Evolutionary conservation across 2,888 invertebrate genomes (phyloP), one percentile per base, ranked within the genome.

Genomic region (Odontocerum albicorne): DNA sequence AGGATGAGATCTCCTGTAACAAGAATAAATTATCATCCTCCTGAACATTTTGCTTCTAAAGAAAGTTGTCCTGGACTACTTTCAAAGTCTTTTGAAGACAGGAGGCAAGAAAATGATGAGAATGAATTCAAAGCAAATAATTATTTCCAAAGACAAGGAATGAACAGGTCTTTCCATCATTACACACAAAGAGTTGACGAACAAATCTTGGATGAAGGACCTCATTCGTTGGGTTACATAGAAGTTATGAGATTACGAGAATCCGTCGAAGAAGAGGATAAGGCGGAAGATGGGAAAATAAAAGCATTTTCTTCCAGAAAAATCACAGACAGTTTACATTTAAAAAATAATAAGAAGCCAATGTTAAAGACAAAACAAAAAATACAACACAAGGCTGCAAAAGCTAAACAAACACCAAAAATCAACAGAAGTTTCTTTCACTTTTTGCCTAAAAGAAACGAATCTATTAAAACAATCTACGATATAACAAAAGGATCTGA

Each of bases 131-230:
- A 22, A 27, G 12, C 33, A 4, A 47, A 33, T 8, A 39, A 54
- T 12, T 49, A 47, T 16, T 79, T 79, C 62, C 72, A 78, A 70
- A 72, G 78, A 66, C 75, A 74, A 62, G 74, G 77, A 60, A 59
- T 78, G 31, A 78, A 79, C 62, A 75, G 77, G 64, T 78, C 78
- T 2, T 67, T 79, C 0, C 77, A 77, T 60, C 76, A 75, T 57
- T 76, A 75, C 59, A 75, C 72, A 1, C 77, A 77, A 59, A 68
- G 72, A 54, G 62, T 77, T 63, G 77, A 78, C 59, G 77, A 77
- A 62, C 77, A 77, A 66, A 77, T 78, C 63, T 65, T 77, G 46
- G 75, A 78, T 44, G 77, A 77, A 65, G 76, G 76, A 6, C 72
- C 72, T 62, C 77, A 76, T 60, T 78, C 78, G 0, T 65, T 78